These are phyloP conservation scores for Ailurus styani DNA, from an alignment of 2,113 vertebrate genomes.

Conservation along the genomic window DNA sequence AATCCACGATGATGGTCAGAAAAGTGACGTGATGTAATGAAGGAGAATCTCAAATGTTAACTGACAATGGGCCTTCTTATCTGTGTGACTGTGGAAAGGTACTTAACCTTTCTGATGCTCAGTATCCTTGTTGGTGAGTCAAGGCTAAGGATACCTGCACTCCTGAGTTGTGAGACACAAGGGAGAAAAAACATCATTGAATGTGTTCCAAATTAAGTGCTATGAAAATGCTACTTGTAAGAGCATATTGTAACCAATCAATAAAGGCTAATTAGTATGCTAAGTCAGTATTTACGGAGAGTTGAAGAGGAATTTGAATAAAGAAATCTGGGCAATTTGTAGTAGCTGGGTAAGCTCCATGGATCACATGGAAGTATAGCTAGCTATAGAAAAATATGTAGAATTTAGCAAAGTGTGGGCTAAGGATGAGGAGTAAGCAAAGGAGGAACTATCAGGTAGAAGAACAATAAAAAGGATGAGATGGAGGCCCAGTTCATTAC, in stretches of 20 bases:
- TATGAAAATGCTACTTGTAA: background rate
- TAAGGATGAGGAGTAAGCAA: background rate
- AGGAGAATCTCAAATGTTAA: background rate
- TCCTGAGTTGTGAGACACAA: background rate
- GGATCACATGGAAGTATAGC: background rate
- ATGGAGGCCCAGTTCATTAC: background rate
- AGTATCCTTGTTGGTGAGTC: background rate
- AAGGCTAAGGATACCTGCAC: background rate
- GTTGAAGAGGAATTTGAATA: background rate
- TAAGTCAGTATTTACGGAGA: background rate
- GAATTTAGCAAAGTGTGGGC: background rate
- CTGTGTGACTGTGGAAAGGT: background rate
- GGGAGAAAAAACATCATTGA: background rate
- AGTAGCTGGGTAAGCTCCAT: background rate
- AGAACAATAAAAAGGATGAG: background rate
- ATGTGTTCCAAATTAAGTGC: background rate
- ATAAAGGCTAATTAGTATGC: background rate
- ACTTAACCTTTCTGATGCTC: background rate
- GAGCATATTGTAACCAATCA: background rate
- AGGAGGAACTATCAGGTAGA: background rate
- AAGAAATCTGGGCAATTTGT: background rate
- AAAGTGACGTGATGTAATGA: background rate
- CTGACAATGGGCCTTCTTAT: background rate
- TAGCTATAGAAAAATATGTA: background rate
- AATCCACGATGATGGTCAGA: background rate